phyloP scores from a whole-genome alignment of 2,113 vertebrate genomes.

The Crotalus tigris region DNA sequence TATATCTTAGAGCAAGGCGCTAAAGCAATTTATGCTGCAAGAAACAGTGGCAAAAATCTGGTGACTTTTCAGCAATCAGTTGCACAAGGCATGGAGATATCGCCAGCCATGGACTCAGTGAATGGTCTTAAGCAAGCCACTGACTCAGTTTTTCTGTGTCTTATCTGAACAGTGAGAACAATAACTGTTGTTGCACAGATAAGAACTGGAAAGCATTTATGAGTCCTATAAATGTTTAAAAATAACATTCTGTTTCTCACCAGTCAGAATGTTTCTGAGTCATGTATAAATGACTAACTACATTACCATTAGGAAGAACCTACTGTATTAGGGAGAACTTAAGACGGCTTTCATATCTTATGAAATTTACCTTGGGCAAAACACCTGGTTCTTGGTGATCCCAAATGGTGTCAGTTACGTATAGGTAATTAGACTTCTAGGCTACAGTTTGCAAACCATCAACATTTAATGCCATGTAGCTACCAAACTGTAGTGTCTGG shows the following conservation, averaged over 20 bases:
- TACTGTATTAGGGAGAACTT: background rate
- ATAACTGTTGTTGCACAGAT: constrained; percentile 14
- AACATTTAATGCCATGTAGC: background rate
- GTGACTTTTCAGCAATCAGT: background rate
- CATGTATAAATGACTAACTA: background rate
- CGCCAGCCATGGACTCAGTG: background rate
- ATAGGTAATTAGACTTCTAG: background rate
- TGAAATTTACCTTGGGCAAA: background rate
- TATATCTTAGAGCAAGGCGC: background rate
- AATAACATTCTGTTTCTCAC: constrained; percentile 21
- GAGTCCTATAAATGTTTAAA: constrained; percentile 11
- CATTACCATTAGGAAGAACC: background rate
- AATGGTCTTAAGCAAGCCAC: background rate
- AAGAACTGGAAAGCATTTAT: constrained; percentile 18
- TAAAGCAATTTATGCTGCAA: background rate
- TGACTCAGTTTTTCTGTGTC: constrained; percentile 4
- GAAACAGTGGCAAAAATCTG: background rate
- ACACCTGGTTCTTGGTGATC: background rate
- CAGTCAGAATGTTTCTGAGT: background rate
- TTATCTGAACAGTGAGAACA: constrained; percentile 23
- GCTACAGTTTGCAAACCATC: background rate
- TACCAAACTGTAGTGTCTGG: background rate
- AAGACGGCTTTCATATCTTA: background rate
- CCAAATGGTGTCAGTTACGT: background rate
- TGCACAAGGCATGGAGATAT: background rate